Evolutionary conservation across 2,113 vertebrate genomes (phyloP).

Genomic region (Eretmochelys imbricata): DNA sequence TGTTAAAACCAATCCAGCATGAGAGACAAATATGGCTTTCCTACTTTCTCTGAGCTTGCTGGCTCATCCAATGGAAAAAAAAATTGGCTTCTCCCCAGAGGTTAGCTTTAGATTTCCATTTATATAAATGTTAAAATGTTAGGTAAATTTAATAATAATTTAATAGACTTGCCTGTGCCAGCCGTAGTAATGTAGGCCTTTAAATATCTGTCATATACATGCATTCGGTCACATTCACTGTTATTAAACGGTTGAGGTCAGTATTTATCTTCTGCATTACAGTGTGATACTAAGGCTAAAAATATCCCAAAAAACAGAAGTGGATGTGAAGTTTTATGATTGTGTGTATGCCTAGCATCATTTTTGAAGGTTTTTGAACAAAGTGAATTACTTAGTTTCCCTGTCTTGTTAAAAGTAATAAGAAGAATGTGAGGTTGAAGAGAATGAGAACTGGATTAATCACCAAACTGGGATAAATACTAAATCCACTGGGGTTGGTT

Average conservation of each 20-base stretch:
- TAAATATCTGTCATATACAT: accelerated
- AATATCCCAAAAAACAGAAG: background rate
- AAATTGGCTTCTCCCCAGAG: background rate
- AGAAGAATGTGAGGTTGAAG: background rate
- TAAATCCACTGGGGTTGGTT: background rate
- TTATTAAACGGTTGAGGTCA: background rate
- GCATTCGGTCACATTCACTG: accelerated
- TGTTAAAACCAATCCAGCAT: background rate
- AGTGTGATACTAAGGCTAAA: background rate
- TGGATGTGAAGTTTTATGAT: background rate
- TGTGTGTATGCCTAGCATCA: accelerated
- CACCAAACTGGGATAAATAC: background rate
- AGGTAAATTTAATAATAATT: background rate
- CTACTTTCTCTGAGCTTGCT: background rate
- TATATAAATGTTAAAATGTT: background rate
- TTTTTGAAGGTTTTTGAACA: background rate
- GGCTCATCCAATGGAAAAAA: background rate
- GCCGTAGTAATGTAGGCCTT: background rate
- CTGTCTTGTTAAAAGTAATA: background rate
- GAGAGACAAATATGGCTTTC: background rate
- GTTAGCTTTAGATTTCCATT: background rate
- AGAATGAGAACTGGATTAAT: background rate
- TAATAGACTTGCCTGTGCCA: background rate
- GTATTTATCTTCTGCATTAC: background rate
- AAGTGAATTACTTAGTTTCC: background rate